Evolutionary conservation across 2,888 invertebrate genomes (phyloP).

Genomic region (Hydrotaea diabolus): DNA sequence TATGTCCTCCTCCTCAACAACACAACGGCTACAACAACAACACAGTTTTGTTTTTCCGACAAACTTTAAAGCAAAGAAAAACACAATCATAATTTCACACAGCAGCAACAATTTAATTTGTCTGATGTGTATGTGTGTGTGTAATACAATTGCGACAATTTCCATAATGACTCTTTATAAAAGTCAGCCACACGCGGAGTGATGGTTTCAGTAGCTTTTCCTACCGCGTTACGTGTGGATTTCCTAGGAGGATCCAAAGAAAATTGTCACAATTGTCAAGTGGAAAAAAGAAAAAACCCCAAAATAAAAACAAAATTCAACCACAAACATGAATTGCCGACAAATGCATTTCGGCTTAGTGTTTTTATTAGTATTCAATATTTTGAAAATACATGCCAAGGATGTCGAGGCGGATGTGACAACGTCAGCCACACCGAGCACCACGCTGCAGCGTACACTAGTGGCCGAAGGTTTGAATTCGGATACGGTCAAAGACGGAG

Average conservation of each 20-base stretch:
- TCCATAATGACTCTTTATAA: conserved; percentile 70
- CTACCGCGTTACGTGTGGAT: conserved; percentile 37
- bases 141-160: conserved; percentile 6
- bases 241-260: neutral
- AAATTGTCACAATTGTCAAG: neutral
- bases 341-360: neutral
- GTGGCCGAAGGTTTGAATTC: conserved; percentile 29
- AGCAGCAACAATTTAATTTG: conserved; percentile 19
- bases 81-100: conserved; percentile 51
- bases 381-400: conserved; percentile 39
- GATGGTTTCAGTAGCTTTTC: conserved; percentile 71
- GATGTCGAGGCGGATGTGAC: conserved; percentile 64
- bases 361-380: conserved; percentile 32
- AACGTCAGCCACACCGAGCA: conserved; percentile 63
- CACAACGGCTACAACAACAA: too few relatives aligned
- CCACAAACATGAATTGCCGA: neutral
- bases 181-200: conserved; percentile 70
- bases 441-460: conserved; percentile 52
- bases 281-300: neutral
- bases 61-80: conserved; percentile 37
- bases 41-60: conserved; percentile 54
- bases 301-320: neutral
- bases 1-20: conserved; percentile 71
- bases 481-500: conserved; percentile 60
- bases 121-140: neutral